Evolutionary conservation across 2,113 vertebrate species (phyloP).

Genomic region (Tupaia chinensis): DNA sequence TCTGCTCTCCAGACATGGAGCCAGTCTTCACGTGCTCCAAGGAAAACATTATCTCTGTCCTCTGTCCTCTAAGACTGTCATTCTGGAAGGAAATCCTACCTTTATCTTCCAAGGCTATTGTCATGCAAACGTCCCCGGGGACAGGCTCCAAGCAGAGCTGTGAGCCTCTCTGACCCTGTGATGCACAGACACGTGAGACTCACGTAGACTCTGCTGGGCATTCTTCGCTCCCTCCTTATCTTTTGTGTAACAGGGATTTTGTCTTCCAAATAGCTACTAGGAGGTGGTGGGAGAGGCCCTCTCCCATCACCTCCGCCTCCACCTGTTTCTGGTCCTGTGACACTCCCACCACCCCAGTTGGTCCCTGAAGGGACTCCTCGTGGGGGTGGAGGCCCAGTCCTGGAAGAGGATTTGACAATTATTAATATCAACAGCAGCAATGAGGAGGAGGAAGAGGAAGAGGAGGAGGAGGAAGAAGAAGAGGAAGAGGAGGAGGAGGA

Average conservation of each 20-base stretch:
- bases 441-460: constrained; percentile 90
- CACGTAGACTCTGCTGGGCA: no score
- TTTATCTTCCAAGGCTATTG: background rate
- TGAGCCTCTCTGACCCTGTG: background rate
- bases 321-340: constrained; percentile 49
- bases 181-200: background rate
- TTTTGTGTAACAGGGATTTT: background rate
- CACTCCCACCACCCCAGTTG: constrained; percentile 67
- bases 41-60: background rate
- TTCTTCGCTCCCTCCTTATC: background rate
- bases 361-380: constrained; percentile 72
- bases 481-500: constrained; percentile 81
- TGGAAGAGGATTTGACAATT: constrained; percentile 90
- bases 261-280: no score
- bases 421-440: constrained; percentile 96
- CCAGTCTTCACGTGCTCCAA: background rate
- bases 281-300: no score
- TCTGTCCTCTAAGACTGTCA: background rate
- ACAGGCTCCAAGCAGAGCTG: background rate
- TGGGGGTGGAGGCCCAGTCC: constrained; percentile 50
- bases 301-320: constrained; percentile 49
- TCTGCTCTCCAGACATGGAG: background rate
- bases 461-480: constrained; percentile 70
- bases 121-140: background rate
- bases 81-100: background rate